Conservation (phyloP, 2,888 invertebrate species). For the Nephrocerus scutellatus region DNA sequence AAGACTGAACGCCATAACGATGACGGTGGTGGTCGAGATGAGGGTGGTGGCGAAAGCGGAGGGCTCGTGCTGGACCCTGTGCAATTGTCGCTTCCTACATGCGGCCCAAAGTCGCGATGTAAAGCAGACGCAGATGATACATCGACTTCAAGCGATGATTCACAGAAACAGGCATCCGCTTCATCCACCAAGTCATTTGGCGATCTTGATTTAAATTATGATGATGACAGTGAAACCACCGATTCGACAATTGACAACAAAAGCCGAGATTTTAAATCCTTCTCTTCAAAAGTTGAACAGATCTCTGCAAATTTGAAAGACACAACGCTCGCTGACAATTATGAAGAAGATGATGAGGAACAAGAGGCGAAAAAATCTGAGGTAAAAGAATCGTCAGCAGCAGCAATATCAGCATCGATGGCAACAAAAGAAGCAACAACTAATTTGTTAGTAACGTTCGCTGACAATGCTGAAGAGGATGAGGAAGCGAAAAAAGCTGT, state of each 20-base stretch:
- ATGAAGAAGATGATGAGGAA: slow-evolving; percentile 6
- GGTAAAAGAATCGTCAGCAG: slow-evolving; percentile 1
- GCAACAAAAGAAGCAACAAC: too few species aligned
- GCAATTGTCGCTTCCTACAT: background rate
- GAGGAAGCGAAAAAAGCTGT: too few species aligned
- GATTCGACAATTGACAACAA: too few species aligned
- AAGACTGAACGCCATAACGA: slow-evolving; percentile 11
- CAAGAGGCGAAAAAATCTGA: background rate
- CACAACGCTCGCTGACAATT: slow-evolving; percentile 32
- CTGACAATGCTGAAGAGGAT: too few species aligned
- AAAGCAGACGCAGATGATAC: background rate
- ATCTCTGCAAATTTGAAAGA: slow-evolving; percentile 41
- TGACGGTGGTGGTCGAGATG: slow-evolving; percentile 9
- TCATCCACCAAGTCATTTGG: slow-evolving; percentile 3
- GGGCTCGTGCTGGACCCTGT: background rate
- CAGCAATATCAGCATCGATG: background rate
- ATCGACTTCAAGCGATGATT: background rate
- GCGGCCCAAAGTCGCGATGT: background rate
- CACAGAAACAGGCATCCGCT: background rate
- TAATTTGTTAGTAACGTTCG: too few species aligned
- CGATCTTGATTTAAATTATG: too few species aligned
- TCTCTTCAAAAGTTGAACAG: slow-evolving; percentile 40
- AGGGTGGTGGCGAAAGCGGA: slow-evolving; percentile 3
- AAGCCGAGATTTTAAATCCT: too few species aligned
- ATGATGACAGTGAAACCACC: too few species aligned